These are phyloP conservation scores for Chaenocephalus aceratus DNA, from an alignment of 2,113 vertebrate species.

Conservation along the genomic window DNA sequence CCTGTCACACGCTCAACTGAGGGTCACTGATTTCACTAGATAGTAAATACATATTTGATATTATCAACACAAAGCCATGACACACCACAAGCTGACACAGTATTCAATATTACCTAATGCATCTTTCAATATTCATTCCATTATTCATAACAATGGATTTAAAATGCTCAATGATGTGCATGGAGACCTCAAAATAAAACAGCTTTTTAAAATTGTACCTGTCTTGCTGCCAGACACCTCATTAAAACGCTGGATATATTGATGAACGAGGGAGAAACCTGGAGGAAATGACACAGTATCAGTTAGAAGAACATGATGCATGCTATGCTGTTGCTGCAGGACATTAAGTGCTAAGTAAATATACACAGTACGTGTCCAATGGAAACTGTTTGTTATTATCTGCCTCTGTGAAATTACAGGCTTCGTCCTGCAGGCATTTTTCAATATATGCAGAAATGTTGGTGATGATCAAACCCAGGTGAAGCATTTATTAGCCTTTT, in stretches of 20 bases:
- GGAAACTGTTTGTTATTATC: not conserved
- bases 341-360: not conserved
- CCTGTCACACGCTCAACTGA: slow-evolving; percentile 1
- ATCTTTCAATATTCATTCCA: slow-evolving; percentile 46
- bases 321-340: not conserved
- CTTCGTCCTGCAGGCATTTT: slow-evolving; percentile 2
- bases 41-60: slow-evolving; percentile 24
- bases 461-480: not conserved
- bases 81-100: slow-evolving; percentile 26
- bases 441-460: not conserved
- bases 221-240: slow-evolving; percentile 77
- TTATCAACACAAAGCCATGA: slow-evolving; percentile 22
- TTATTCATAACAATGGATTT: slow-evolving; percentile 42
- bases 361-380: not conserved
- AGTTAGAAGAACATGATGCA: not conserved
- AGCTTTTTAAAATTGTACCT: slow-evolving; percentile 56
- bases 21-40: slow-evolving; percentile 14
- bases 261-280: slow-evolving; percentile 78
- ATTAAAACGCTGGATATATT: slow-evolving; percentile 80
- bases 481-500: not conserved
- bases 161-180: not conserved
- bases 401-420: slow-evolving; percentile 7
- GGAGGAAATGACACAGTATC: slow-evolving; percentile 26
- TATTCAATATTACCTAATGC: slow-evolving; percentile 48
- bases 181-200: not conserved